Evolutionary conservation across 2,888 invertebrate genomes (phyloP).

Genomic region (Hirtodrosophila alboralis): DNA sequence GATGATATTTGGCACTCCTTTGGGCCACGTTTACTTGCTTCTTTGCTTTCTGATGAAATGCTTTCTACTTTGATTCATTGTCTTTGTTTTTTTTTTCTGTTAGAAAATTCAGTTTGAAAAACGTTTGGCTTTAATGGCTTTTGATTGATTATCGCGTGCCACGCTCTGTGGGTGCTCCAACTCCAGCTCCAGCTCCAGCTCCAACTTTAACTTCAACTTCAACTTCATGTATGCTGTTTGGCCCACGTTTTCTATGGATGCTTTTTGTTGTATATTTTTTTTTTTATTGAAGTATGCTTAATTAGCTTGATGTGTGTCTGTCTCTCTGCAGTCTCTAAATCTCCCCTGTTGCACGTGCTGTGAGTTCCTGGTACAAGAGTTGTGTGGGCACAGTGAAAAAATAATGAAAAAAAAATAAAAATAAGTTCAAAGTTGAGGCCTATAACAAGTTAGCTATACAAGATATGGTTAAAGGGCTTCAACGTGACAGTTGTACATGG

Average conservation of each 20-base stretch:
- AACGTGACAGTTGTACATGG: too few relatives aligned
- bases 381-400: conserved; percentile 49
- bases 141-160: conserved; percentile 81
- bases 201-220: too few relatives aligned
- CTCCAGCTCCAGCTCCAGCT: conserved; percentile 11
- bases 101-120: conserved; percentile 51
- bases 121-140: conserved; percentile 79
- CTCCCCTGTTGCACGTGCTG: too few relatives aligned
- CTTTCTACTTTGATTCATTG: conserved; percentile 77
- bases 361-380: conserved; percentile 68
- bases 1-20: conserved; percentile 75
- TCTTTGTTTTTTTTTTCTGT: conserved; percentile 58
- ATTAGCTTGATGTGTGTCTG: conserved; percentile 67
- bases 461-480: conserved; percentile 18
- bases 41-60: conserved; percentile 80
- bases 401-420: too few relatives aligned
- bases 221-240: conserved; percentile 70
- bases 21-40: conserved; percentile 45
- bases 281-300: conserved; percentile 75
- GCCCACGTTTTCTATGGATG: conserved; percentile 74
- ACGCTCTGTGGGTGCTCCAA: conserved; percentile 75
- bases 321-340: conserved; percentile 4
- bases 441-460: conserved; percentile 46
- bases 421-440: conserved; percentile 54
- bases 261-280: conserved; percentile 43